A percentile compares a stretch with the other conserved stretches of the same genome.
Evolutionary conservation across 2,797 vertebrate species (phyloP).

Genomic region (Onychomys arenicola): DNA sequence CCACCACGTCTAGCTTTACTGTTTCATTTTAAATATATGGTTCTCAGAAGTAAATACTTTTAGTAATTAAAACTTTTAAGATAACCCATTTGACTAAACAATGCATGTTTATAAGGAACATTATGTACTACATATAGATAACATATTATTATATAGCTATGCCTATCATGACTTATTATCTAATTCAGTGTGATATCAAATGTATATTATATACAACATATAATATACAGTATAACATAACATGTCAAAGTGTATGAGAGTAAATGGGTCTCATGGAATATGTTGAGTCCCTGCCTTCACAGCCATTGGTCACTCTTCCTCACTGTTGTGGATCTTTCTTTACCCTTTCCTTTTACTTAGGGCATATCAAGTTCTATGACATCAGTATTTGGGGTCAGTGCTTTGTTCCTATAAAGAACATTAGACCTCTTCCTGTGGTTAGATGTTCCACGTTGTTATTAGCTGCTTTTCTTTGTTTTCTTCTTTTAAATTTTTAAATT

Average conservation of each 20-base stretch:
- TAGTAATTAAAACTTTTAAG: slow-evolving; percentile 16
- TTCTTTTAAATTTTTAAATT: not conserved
- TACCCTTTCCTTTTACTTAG: slow-evolving; percentile 35
- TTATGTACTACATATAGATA: not conserved
- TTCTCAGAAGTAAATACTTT: slow-evolving; percentile 43
- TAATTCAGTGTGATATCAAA: not conserved
- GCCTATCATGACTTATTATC: not conserved
- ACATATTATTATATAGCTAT: not conserved
- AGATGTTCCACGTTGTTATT: not conserved
- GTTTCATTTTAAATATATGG: slow-evolving; percentile 62
- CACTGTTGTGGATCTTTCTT: slow-evolving; percentile 33
- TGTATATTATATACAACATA: not conserved
- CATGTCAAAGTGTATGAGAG: slow-evolving; percentile 53
- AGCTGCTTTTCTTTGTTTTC: slow-evolving; percentile 14
- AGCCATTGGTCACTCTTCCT: slow-evolving; percentile 67
- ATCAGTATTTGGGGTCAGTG: not conserved
- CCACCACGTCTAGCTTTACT: slow-evolving; percentile 70
- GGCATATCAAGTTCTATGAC: not conserved
- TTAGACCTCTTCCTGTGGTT: not conserved
- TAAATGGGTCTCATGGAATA: slow-evolving; percentile 28
- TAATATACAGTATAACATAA: not conserved
- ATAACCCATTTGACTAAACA: slow-evolving; percentile 24
- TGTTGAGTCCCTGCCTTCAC: slow-evolving; percentile 37
- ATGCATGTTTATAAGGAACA: not conserved
- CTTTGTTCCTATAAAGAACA: slow-evolving; percentile 6